These are phyloP conservation scores for Dichetophora obliterata DNA, from an alignment of 2,888 invertebrate species.

Conservation along the genomic window DNA sequence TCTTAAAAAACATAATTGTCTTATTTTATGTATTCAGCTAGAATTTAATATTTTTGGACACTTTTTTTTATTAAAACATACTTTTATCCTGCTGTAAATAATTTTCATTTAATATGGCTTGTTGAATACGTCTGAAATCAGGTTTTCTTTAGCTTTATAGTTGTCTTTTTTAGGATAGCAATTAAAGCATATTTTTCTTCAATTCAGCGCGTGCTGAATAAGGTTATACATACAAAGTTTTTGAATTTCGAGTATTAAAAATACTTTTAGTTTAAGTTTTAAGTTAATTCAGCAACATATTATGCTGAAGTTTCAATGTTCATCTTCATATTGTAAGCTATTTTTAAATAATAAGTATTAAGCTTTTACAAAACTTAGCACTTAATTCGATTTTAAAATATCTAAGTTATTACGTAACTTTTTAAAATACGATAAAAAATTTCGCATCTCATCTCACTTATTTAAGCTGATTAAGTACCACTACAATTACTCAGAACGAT, in stretches of 20 bases:
- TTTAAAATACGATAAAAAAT: no score
- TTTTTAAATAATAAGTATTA: not conserved
- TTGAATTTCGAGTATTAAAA: not conserved
- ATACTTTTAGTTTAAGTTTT: not conserved
- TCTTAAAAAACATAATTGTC: no score
- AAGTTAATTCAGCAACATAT: not conserved
- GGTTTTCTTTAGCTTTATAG: no score
- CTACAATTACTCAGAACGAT: no score
- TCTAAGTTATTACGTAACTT: no score
- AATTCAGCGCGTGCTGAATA: not conserved
- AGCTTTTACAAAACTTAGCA: not conserved
- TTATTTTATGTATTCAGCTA: not conserved
- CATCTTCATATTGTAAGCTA: not conserved
- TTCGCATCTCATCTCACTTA: no score
- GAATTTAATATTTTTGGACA: not conserved
- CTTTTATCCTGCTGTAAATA: not conserved
- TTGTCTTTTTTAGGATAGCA: not conserved
- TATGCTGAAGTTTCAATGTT: not conserved
- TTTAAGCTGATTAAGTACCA: no score
- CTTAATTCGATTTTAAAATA: no score
- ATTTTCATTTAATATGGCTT: no score
- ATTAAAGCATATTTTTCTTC: no score
- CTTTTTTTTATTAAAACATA: not conserved
- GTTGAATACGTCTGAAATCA: not conserved
- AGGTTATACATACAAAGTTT: no score